phyloP scores from a whole-genome alignment of 1,140 invertebrate species.

The Batillaria attramentaria region DNA sequence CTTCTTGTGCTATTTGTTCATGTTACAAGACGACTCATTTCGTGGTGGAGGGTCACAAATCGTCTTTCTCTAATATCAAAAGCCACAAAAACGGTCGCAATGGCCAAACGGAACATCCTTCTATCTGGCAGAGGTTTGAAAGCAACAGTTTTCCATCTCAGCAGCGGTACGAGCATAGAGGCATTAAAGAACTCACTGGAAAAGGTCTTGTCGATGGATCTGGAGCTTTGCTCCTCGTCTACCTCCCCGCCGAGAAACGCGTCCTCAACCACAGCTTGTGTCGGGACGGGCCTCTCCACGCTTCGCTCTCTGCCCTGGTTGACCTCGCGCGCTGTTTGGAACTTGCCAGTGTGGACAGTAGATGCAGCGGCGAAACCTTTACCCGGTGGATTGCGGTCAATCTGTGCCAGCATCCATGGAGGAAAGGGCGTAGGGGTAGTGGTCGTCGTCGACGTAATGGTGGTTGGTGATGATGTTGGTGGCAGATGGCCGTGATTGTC shows the following conservation, averaged over 20 bases:
- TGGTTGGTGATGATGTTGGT: not conserved
- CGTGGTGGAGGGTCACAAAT: not conserved
- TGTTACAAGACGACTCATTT: no score
- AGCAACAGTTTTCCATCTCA: no score
- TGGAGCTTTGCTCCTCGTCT: conserved; percentile 4
- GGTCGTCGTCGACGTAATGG: conserved; percentile 14
- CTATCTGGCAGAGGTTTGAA: no score
- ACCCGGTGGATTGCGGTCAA: not conserved
- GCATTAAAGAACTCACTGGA: conserved; percentile 20
- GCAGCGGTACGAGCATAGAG: no score
- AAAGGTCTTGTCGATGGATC: conserved; percentile 19
- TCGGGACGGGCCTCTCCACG: not conserved
- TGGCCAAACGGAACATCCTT: no score
- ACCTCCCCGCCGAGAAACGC: conserved; percentile 12
- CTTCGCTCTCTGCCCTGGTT: not conserved
- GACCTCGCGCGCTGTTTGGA: not conserved
- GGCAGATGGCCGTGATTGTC: not conserved
- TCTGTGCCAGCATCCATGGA: not conserved
- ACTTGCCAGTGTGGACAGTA: no score
- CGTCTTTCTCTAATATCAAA: not conserved
- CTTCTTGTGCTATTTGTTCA: not conserved
- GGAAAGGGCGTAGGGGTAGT: not conserved
- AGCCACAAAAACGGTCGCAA: not conserved
- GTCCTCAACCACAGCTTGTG: not conserved
- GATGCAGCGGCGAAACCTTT: no score